These are phyloP conservation scores for Argyrosomus regius DNA, from an alignment of 2,797 vertebrate genomes.

Conservation along the genomic window DNA sequence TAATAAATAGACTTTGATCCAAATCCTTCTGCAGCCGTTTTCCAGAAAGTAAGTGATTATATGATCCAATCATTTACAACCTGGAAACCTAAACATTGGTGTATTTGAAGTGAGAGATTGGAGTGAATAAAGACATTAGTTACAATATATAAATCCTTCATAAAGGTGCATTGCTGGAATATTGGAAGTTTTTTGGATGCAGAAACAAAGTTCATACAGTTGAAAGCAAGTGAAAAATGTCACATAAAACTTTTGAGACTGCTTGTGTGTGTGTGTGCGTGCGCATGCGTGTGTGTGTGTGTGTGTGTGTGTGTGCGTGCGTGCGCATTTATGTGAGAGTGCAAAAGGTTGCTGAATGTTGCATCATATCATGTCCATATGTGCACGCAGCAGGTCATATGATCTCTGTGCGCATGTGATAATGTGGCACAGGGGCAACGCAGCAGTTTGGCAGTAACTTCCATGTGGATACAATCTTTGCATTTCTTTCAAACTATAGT, in stretches of 20 bases:
- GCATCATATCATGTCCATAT: constrained; percentile 55
- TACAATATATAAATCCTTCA: not conserved
- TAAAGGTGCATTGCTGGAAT: no score
- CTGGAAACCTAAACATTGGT: not conserved
- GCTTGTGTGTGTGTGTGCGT: not conserved
- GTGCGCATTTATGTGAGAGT: not conserved
- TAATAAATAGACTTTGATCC: not conserved
- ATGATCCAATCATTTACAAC: not conserved
- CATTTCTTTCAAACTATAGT: not conserved
- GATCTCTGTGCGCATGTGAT: constrained; percentile 48
- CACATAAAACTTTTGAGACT: not conserved
- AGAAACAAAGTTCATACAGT: not conserved
- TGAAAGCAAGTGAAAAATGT: not conserved
- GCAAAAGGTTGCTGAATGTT: constrained; percentile 29
- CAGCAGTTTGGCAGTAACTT: constrained; percentile 11
- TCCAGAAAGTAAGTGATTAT: not conserved
- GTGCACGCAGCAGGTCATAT: constrained; percentile 42
- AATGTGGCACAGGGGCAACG: constrained; percentile 40
- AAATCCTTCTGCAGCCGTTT: not conserved
- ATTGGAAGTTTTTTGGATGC: not conserved
- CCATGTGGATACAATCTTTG: not conserved
- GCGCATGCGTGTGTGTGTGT: not conserved
- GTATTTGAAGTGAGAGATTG: not conserved
- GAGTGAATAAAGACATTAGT: not conserved
- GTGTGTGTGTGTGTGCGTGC: not conserved